Evolutionary conservation across 2,888 invertebrate species (phyloP).

Genomic region (Pachliopta kotzebuea): DNA sequence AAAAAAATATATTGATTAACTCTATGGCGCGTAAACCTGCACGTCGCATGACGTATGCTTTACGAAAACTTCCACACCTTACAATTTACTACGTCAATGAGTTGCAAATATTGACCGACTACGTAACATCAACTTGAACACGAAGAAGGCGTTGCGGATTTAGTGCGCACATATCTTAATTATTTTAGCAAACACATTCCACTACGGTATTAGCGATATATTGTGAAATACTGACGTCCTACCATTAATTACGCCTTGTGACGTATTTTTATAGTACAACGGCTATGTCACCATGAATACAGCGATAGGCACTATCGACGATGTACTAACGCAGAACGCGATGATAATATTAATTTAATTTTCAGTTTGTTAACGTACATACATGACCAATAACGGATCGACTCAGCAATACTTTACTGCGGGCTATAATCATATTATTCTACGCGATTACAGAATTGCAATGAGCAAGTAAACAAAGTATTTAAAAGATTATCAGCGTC

Average conservation of each 20-base stretch:
- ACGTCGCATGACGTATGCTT: conserved; percentile 49
- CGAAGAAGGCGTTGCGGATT: conserved; percentile 40
- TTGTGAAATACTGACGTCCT: conserved; percentile 40
- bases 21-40: conserved; percentile 22
- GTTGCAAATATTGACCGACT: conserved; percentile 58
- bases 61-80: conserved; percentile 72
- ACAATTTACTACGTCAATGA: conserved; percentile 54
- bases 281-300: conserved; percentile 11
- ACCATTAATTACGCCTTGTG: conserved; percentile 23
- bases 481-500: conserved; percentile 15
- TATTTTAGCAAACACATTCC: conserved; percentile 38
- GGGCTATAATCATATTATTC: conserved; percentile 6
- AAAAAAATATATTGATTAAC: neutral
- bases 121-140: conserved; percentile 46
- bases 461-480: conserved; percentile 17
- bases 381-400: neutral
- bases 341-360: neutral
- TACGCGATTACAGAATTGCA: conserved; percentile 17
- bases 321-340: neutral
- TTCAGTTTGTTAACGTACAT: neutral
- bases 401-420: neutral
- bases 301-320: neutral
- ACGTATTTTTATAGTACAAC: conserved; percentile 10
- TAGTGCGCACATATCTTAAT: conserved; percentile 40
- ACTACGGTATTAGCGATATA: conserved; percentile 33